Conservation (phyloP, 2,888 invertebrate species). For the Lacanobia oleracea region DNA sequence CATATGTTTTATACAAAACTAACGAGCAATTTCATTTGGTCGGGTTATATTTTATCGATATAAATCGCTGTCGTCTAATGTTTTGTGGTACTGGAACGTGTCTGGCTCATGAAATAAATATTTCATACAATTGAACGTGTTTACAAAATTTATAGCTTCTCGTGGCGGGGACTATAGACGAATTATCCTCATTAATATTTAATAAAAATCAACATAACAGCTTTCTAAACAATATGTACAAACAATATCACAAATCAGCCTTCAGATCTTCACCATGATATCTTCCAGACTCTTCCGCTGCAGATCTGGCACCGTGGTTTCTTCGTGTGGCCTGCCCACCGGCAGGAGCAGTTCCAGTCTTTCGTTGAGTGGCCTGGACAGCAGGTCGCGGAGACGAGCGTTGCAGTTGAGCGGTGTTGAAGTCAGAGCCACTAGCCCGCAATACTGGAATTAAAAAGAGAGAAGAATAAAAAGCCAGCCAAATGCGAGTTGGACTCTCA, state of each 20-base stretch:
- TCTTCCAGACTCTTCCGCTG: slow-evolving; percentile 93
- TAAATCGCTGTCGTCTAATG: too few relatives aligned
- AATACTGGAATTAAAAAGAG: slow-evolving; percentile 90
- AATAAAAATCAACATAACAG: slow-evolving; percentile 12
- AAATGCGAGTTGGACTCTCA: too few relatives aligned
- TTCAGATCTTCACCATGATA: slow-evolving; percentile 92
- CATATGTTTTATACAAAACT: too few relatives aligned
- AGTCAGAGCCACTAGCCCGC: slow-evolving; percentile 96
- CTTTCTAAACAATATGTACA: slow-evolving; percentile 13
- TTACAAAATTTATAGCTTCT: too few relatives aligned
- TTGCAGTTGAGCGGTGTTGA: slow-evolving; percentile 98
- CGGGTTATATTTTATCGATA: too few relatives aligned
- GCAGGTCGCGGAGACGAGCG: slow-evolving; percentile 93
- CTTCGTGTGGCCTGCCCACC: slow-evolving; percentile 95
- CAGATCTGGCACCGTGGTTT: slow-evolving; percentile 94
- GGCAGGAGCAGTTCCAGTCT: slow-evolving; percentile 95
- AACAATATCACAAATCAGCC: slow-evolving; percentile 48
- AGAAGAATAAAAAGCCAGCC: too few relatives aligned
- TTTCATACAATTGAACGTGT: too few relatives aligned
- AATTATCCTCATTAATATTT: not conserved
- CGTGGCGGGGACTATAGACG: too few relatives aligned
- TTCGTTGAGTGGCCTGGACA: slow-evolving; percentile 95
- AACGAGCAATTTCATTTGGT: too few relatives aligned
- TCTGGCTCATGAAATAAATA: too few relatives aligned
- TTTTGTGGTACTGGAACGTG: too few relatives aligned